These are phyloP conservation scores for Eristalinus sepulchralis DNA, from an alignment of 2,888 invertebrate species.

Conservation along the genomic window DNA sequence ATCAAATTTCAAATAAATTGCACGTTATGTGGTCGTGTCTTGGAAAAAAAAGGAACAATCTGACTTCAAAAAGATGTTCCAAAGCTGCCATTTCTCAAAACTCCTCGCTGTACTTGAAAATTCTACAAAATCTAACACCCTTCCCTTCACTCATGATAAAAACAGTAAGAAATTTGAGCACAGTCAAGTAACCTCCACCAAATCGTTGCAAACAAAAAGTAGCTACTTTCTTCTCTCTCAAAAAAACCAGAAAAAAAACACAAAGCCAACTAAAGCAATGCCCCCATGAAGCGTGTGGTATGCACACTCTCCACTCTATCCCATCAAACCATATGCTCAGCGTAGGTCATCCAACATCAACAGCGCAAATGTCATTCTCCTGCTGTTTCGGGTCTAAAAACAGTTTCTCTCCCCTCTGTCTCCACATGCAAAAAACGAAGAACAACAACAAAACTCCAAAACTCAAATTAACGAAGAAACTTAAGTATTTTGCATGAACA, in stretches of 20 bases:
- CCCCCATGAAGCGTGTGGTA: background rate
- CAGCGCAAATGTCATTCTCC: constrained; percentile 67
- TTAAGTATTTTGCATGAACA: constrained; percentile 65
- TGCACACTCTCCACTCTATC: constrained; percentile 8
- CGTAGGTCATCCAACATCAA: constrained; percentile 66
- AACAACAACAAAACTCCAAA: constrained; percentile 3
- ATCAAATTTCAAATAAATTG: too few relatives aligned
- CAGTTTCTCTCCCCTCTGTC: constrained; percentile 13
- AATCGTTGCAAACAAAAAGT: too few relatives aligned
- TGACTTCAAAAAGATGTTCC: too few relatives aligned
- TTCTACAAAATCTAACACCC: too few relatives aligned
- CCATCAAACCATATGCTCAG: constrained; percentile 61
- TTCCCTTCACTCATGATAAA: too few relatives aligned
- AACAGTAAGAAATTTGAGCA: too few relatives aligned
- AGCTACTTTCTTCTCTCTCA: background rate
- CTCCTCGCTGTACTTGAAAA: too few relatives aligned
- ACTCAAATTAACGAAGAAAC: constrained; percentile 2
- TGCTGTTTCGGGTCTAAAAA: constrained; percentile 60
- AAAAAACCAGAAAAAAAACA: background rate
- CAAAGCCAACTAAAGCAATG: background rate
- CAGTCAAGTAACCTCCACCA: too few relatives aligned
- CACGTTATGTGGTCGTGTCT: too few relatives aligned
- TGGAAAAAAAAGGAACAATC: too few relatives aligned
- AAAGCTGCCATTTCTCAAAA: too few relatives aligned
- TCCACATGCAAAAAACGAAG: background rate